Evolutionary conservation across 2,113 vertebrate species (phyloP).

Genomic region (Semnornis frantzii): DNA sequence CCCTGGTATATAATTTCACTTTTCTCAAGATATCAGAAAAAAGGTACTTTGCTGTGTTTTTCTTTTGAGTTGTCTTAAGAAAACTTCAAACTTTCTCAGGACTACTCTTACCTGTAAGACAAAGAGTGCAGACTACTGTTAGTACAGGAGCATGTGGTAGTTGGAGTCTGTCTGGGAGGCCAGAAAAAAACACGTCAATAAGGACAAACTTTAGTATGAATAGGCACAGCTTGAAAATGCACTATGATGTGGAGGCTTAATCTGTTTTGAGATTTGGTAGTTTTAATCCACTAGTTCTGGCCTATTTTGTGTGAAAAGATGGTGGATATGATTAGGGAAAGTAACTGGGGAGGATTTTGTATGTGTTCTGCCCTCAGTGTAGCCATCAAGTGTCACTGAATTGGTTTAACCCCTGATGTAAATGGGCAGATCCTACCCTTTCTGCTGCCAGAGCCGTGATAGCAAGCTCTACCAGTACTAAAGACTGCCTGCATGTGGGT

Average conservation of each 20-base stretch:
- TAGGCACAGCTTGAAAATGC: not conserved
- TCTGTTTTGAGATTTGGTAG: not conserved
- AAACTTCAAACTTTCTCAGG: not conserved
- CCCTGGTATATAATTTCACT: not conserved
- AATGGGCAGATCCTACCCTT: not conserved
- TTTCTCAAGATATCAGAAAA: not conserved
- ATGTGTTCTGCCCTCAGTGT: not conserved
- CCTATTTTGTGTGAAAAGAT: not conserved
- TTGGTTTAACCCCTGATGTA: not conserved
- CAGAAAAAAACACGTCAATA: not conserved
- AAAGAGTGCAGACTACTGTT: not conserved
- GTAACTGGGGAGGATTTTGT: not conserved
- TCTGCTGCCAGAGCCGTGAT: fast-evolving
- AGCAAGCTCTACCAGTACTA: not conserved
- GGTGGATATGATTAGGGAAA: not conserved
- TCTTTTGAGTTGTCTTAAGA: not conserved
- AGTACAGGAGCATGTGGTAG: not conserved
- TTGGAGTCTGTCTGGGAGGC: not conserved
- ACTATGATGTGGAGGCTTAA: not conserved
- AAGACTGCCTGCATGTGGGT: not conserved
- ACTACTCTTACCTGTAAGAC: not conserved
- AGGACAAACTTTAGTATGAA: not conserved
- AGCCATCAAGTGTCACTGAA: not conserved
- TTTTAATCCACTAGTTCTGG: not conserved
- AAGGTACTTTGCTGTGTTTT: not conserved